Conservation (phyloP, 2,888 invertebrate species). For the Apotomis betuletana region DNA sequence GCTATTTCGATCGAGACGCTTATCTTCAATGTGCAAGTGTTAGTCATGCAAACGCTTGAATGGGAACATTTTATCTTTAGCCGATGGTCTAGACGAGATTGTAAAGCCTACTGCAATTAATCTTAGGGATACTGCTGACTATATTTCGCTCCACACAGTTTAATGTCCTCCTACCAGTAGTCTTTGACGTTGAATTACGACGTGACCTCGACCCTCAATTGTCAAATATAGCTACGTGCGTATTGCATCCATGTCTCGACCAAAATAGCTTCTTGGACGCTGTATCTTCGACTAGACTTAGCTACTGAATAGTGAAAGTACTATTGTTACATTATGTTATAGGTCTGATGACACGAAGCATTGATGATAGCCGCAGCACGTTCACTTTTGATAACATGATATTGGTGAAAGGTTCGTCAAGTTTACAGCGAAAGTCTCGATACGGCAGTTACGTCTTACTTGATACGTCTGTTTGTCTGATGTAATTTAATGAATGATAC, state of each 20-base stretch:
- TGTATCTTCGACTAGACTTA: slow-evolving; percentile 11
- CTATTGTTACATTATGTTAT: slow-evolving; percentile 35
- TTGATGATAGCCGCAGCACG: slow-evolving; percentile 42
- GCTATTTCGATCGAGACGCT: slow-evolving; percentile 38
- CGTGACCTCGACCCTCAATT: slow-evolving; percentile 39
- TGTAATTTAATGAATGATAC: slow-evolving; percentile 17
- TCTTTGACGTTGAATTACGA: slow-evolving; percentile 33
- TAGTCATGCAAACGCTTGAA: slow-evolving; percentile 32
- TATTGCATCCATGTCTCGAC: slow-evolving; percentile 8
- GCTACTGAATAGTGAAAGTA: slow-evolving; percentile 37
- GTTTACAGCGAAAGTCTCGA: slow-evolving; percentile 54
- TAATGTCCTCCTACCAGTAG: slow-evolving; percentile 23
- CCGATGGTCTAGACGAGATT: slow-evolving; percentile 46
- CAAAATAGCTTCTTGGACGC: slow-evolving; percentile 11
- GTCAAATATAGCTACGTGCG: slow-evolving; percentile 35
- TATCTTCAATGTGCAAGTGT: slow-evolving; percentile 23
- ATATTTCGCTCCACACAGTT: slow-evolving; percentile 39
- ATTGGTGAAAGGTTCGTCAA: slow-evolving; percentile 67
- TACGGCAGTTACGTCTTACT: slow-evolving; percentile 20
- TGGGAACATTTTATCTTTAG: slow-evolving; percentile 34
- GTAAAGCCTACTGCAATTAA: slow-evolving; percentile 49
- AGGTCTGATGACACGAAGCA: slow-evolving; percentile 29
- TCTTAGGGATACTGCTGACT: slow-evolving; percentile 44
- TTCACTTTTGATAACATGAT: slow-evolving; percentile 60
- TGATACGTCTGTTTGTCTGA: slow-evolving; percentile 23